phyloP scores from a whole-genome alignment of 2,888 invertebrate species.

The Coronaproctus castanopsis region DNA sequence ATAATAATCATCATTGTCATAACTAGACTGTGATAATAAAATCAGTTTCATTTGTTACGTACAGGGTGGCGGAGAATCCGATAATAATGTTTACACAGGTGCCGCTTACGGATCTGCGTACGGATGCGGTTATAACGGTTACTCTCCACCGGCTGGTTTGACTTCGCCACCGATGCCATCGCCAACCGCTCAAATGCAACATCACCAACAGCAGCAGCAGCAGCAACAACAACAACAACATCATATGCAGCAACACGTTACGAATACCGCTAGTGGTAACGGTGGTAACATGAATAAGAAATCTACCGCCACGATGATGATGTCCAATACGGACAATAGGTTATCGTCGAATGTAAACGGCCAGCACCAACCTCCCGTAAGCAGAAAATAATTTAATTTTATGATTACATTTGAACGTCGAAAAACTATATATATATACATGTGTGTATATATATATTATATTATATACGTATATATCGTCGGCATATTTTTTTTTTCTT shows the following conservation, averaged over 20 bases:
- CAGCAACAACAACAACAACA: conserved; percentile 8
- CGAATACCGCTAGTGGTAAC: neutral
- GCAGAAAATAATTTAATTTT: too few relatives aligned
- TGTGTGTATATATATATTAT: too few relatives aligned
- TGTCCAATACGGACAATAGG: conserved; percentile 6
- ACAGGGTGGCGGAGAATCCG: conserved; percentile 11
- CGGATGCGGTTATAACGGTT: conserved; percentile 27
- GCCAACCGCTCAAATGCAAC: conserved; percentile 11
- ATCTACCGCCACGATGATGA: conserved; percentile 6
- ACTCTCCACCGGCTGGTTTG: conserved; percentile 29
- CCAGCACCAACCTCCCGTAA: conserved; percentile 4
- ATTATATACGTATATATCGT: too few relatives aligned
- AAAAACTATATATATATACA: too few relatives aligned
- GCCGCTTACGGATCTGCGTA: conserved; percentile 26
- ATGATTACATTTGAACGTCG: too few relatives aligned
- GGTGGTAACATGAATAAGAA: conserved; percentile 7
- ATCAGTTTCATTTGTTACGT: too few relatives aligned
- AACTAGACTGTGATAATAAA: too few relatives aligned
- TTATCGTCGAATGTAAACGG: conserved; percentile 7
- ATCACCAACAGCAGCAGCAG: conserved; percentile 14
- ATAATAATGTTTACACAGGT: conserved; percentile 27
- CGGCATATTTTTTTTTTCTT: too few relatives aligned
- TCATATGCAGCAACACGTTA: neutral
- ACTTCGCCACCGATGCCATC: conserved; percentile 21
- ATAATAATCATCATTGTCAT: too few relatives aligned